phyloP scores from a whole-genome alignment of 2,888 invertebrate genomes.

The Lithodes maja region DNA sequence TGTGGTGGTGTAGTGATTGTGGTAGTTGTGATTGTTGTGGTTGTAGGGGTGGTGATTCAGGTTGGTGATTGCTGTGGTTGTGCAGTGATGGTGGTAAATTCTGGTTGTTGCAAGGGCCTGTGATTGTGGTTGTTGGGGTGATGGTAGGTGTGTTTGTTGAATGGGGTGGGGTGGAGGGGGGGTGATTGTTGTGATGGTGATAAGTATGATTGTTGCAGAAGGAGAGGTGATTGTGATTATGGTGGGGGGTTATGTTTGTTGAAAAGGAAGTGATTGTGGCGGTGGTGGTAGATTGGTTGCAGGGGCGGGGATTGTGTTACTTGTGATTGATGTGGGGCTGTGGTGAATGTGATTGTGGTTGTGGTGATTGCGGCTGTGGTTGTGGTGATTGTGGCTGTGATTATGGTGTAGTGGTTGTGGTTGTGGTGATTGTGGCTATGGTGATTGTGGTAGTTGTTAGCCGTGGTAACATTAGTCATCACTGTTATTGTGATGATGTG shows the following conservation, averaged over 20 bases:
- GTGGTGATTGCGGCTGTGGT: neutral
- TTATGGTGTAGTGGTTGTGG: neutral
- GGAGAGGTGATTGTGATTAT: neutral
- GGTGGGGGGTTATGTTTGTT: neutral
- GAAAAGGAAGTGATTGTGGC: neutral
- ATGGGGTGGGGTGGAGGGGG: neutral
- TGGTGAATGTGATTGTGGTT: neutral
- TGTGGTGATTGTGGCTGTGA: neutral
- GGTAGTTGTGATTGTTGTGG: neutral
- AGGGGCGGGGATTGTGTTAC: neutral
- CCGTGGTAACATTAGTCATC: neutral
- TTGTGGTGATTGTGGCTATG: neutral
- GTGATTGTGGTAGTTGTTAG: neutral
- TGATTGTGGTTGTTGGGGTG: neutral
- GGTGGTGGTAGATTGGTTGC: neutral
- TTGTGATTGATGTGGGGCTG: neutral
- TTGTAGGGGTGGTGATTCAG: too few species aligned
- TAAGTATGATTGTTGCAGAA: neutral
- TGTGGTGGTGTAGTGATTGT: neutral
- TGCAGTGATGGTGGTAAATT: neutral
- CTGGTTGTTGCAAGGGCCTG: neutral
- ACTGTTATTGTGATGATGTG: neutral
- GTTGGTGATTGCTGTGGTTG: neutral
- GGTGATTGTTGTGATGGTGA: conserved; percentile 1
- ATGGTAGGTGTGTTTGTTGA: neutral